Conservation (phyloP, 2,888 invertebrate species). For the Hydroisotoma schaefferi region DNA sequence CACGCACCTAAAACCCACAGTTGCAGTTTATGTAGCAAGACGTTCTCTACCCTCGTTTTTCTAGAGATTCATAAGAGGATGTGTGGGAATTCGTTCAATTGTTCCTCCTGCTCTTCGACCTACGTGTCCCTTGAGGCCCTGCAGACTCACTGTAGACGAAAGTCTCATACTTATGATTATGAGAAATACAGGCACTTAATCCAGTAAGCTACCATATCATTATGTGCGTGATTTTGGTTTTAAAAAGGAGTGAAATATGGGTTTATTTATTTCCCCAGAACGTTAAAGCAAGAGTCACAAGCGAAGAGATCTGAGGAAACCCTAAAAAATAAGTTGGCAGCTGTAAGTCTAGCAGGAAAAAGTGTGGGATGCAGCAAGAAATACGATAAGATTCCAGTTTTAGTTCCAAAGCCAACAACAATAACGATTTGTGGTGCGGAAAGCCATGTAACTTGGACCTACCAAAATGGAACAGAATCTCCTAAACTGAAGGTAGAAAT, state of each 20-base stretch:
- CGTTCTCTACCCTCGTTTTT: conserved; percentile 53
- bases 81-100: conserved; percentile 53
- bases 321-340: conserved; percentile 3
- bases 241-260: not conserved
- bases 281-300: not conserved
- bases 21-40: conserved; percentile 52
- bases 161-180: conserved; percentile 35
- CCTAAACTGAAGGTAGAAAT: conserved; percentile 22
- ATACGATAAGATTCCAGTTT: not conserved
- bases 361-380: not conserved
- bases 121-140: conserved; percentile 54
- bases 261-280: not conserved
- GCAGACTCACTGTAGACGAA: conserved; percentile 53
- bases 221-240: not conserved
- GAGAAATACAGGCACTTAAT: conserved; percentile 35
- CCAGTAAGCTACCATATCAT: conserved; percentile 33
- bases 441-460: conserved; percentile 11
- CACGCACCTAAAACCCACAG: conserved; percentile 53
- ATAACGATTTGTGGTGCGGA: not conserved
- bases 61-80: conserved; percentile 52
- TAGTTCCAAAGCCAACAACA: conserved; percentile 7
- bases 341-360: not conserved
- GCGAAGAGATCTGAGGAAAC: conserved; percentile 4
- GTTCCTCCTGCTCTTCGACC: conserved; percentile 51
- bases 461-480: not conserved